Evolutionary conservation across 2,797 vertebrate genomes (phyloP).

Genomic region (Tangara arthus): DNA sequence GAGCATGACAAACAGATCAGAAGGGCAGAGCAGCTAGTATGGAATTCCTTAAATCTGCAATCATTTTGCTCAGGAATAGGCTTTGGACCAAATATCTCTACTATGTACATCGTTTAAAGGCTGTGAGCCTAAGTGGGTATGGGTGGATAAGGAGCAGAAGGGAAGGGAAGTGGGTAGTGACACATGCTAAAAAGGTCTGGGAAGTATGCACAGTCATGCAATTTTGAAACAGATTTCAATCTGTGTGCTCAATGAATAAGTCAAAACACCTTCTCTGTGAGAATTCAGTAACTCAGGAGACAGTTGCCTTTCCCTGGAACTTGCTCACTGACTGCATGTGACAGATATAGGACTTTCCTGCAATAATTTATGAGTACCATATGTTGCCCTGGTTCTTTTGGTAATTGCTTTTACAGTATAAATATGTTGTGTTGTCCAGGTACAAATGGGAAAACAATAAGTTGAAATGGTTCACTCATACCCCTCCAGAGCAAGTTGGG

Average conservation of each 20-base stretch:
- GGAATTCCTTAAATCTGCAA: neutral
- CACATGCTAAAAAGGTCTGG: neutral
- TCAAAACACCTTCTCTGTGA: neutral
- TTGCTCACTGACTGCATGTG: neutral
- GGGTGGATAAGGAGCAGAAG: neutral
- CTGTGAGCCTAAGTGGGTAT: neutral
- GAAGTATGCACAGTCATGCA: neutral
- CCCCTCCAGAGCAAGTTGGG: neutral
- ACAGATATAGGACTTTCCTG: neutral
- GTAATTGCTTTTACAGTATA: neutral
- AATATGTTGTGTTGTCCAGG: neutral
- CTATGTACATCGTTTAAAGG: neutral
- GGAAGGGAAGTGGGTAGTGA: neutral
- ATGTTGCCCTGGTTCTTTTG: constrained; percentile 9
- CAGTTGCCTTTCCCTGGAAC: neutral
- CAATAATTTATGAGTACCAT: constrained; percentile 45
- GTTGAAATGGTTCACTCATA: neutral
- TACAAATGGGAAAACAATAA: neutral
- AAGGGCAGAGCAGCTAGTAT: neutral
- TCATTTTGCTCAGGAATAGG: neutral
- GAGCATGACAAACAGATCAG: neutral
- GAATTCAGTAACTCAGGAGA: neutral
- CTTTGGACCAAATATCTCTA: neutral
- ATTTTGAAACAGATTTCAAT: neutral
- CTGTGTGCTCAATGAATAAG: neutral